Base-by-base conservation (phyloP, 2,888 invertebrate genomes). In the Torymus tubicola region DNA sequence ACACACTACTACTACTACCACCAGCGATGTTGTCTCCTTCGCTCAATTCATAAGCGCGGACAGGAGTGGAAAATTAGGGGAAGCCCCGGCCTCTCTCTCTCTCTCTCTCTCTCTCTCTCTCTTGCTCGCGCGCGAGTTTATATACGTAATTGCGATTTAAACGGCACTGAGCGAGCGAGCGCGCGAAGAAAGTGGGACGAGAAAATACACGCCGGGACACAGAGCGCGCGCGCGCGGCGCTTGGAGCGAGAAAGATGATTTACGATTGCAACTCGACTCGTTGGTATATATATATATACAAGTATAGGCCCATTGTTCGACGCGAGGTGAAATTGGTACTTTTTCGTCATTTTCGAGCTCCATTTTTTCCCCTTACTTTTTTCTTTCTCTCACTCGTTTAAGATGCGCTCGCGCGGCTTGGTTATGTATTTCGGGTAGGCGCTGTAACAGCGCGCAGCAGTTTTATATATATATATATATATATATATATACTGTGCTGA, bases 141-240 rank as follows among this genome's bases (percentile, higher is more conserved):
- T 60, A 74, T 60, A 74, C 74, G 71, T 81, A 79, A 77, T 82
- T 78, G 75, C 76, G 71, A 80, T 80, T 81, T 77, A 78, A 82
- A 82, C 78, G 42, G 42, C 42, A 42, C 42, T 42, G 42, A 42
- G 42, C 42, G 42, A 80, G 81, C 79, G 72, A 70, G 72, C 81
- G 81, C 79, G 72, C 72, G 72, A 84, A 77, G 84, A 84, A 83
- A 81, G 82, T 82, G 82, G 82, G 82, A 78, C 82, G 81, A 81
- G 83, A 81, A 82, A 82, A 82, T 79, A 65, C 81, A 72, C 75
- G 81, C 73, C 75, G 70, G 74, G 81, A 72, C 78, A 82, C 80
- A 81, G 81, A 82, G 73, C 78, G 76, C 81, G 76, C 83, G 79
- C 79, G 78, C 21, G 21, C 21, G 21, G 21, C 21, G 21, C 21